These are phyloP conservation scores for Rotaria macrura DNA, from an alignment of 2,888 invertebrate genomes.

Conservation along the genomic window DNA sequence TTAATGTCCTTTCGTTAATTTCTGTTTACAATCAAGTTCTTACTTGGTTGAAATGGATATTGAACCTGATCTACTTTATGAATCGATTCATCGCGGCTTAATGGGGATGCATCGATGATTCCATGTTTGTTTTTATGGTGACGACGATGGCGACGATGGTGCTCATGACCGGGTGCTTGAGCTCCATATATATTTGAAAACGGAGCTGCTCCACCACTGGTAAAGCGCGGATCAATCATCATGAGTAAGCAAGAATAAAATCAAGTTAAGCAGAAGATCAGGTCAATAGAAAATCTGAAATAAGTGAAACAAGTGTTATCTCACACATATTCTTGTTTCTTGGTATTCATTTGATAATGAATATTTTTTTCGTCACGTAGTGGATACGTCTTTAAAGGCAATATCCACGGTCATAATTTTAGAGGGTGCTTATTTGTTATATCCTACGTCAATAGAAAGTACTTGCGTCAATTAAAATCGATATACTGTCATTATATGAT, in stretches of 20 bases:
- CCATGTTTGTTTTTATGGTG: not conserved
- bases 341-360: not conserved
- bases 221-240: constrained; percentile 13
- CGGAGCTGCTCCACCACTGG: not conserved
- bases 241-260: not conserved
- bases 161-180: not conserved
- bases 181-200: not conserved
- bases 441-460: too few species aligned
- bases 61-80: constrained; percentile 12
- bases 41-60: not conserved
- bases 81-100: constrained; percentile 5
- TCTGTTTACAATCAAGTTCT: not conserved
- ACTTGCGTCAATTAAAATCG: too few species aligned
- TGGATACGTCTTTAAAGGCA: not conserved
- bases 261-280: not conserved
- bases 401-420: not conserved
- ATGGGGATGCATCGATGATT: not conserved
- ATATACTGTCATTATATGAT: not conserved
- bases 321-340: not conserved
- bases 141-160: not conserved
- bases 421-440: too few species aligned
- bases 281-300: not conserved
- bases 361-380: not conserved
- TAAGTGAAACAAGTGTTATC: too few species aligned
- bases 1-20: not conserved